Base-by-base conservation (phyloP, 2,797 vertebrate genomes). In the Chiroxiphia lanceolata region DNA sequence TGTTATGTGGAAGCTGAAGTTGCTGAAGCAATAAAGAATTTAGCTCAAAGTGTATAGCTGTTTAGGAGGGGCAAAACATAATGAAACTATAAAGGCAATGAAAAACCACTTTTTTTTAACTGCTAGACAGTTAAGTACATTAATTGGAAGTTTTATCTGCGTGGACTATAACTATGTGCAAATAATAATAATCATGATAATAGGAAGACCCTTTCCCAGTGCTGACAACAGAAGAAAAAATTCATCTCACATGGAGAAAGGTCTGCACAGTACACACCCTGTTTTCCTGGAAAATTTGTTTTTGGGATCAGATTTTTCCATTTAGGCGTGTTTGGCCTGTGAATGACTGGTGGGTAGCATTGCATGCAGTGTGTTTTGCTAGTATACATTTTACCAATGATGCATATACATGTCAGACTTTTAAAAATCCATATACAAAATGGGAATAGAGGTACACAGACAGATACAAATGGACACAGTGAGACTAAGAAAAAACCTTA, bases 11-110 rank as follows among this genome's bases (percentile, higher is more conserved):
- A 95, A 89, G 27, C 51, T 80, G 42, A 83, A 94, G 70, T 65
- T 94, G n/a, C 64, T 64, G 75, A 71, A 92, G 86, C 75, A 87
- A 57, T 76, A 94, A 95, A 89, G 64, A 90, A 81, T 94, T 95
- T 89, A 89, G 67, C 87, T 90, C 31, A 6, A 84, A 90, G 60
- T 33, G 9, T 54, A 15, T 45, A 76, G 85, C 7, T 94, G 45
- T 65, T 86, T 40, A 87, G 75, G 70, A 93, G 40, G 27, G 23
- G 36, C 29, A 89, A 93, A 96, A 68, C 14, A 51, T 53, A 67
- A 83, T 54, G 64, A 77, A 93, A 87, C 20, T 25, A 57, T 56
- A 93, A 94, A 93, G 77, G n/a, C 38, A 57, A 57, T 40, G 42
- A 86, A 90, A 84, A 86, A 19, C 0, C 3, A 8, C 7, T 14